Base-by-base conservation (phyloP, 2,888 invertebrate genomes). In the Drosophila prostipennis region DNA sequence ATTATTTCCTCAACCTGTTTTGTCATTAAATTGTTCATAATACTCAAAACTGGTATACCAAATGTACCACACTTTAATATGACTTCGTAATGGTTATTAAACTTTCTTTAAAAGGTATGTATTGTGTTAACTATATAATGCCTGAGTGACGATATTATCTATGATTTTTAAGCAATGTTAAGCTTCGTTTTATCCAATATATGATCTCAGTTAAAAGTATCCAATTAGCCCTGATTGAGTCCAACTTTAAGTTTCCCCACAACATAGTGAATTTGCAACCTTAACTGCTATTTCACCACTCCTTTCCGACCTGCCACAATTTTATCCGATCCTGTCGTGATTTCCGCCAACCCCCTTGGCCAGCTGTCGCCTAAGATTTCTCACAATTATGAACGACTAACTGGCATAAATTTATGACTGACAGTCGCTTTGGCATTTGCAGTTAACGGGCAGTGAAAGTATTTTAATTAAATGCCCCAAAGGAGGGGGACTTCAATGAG, bases 361-460 rank as follows among this genome's bases (percentile, higher is more conserved):
- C 51, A 61, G 40, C 56, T 58, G 49, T 61, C 53, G 72, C 39
- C 46, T 49, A 26, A 16, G 53, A 71, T 52, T 56, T 71, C 73
- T 49, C 57, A 82, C 82, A 82, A 79, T 87, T 82, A 64, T 74
- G 61, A 72, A 54, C 71, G 45, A 69, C 73, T 67, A 70, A 58
- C 53, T 40, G 76, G 55, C 46, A 78, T 63, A 56, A 63, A 71
- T 72, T 71, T 74, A 74, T 74, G 61, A 55, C 57, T 36, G 57
- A 26, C 55, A 37, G 36, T 34, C 46, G 37, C 48, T 54, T 68
- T 40, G 46, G 43, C 56, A 59, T 46, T 52, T 53, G 45, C 49
- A 43, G 69, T 59, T 60, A 72, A 67, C 55, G 60, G 82, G 43
- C 78, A 87, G 88, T 83, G 88, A 83, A 83, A 83, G 88, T 88